A percentile compares a stretch with the other conserved stretches of the same genome.
These are phyloP conservation scores for Sebastes iracundus DNA, from an alignment of 2,797 vertebrate genomes.

Conservation along the genomic window DNA sequence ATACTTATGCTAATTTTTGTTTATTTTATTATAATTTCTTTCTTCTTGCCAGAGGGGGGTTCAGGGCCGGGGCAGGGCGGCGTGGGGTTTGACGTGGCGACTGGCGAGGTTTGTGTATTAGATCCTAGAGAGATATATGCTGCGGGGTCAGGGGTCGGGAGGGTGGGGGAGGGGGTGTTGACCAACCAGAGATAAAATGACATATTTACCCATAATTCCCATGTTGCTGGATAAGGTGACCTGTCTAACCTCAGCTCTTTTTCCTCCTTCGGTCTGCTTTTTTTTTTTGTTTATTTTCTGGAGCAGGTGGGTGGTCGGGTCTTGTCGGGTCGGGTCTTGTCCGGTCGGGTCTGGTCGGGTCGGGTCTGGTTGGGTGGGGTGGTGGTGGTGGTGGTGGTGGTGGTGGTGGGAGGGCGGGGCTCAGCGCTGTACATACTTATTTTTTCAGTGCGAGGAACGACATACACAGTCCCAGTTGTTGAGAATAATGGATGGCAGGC, in stretches of 20 bases:
- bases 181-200: conserved; percentile 50
- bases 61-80: background rate
- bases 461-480: conserved; percentile 35
- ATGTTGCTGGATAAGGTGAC: conserved; percentile 74
- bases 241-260: conserved; percentile 70
- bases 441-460: conserved; percentile 74
- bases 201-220: conserved; percentile 69
- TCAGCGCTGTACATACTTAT: conserved; percentile 84
- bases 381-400: background rate
- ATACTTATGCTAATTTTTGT: conserved; percentile 77
- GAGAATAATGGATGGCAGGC: conserved; percentile 35
- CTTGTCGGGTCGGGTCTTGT: background rate
- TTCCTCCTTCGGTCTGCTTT: conserved; percentile 44
- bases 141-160: conserved; percentile 8
- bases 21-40: conserved; percentile 74
- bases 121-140: conserved; percentile 68
- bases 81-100: conserved; percentile 12
- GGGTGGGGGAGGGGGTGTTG: background rate
- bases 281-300: conserved; percentile 28
- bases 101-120: conserved; percentile 70
- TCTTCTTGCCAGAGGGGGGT: conserved; percentile 56
- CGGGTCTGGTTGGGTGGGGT: too few relatives aligned
- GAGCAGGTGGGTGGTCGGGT: conserved; percentile 43
- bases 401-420: conserved; percentile 15
- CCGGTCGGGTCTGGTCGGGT: background rate